Conservation (phyloP, 1,140 invertebrate species). For the Ceratitis capitata region DNA sequence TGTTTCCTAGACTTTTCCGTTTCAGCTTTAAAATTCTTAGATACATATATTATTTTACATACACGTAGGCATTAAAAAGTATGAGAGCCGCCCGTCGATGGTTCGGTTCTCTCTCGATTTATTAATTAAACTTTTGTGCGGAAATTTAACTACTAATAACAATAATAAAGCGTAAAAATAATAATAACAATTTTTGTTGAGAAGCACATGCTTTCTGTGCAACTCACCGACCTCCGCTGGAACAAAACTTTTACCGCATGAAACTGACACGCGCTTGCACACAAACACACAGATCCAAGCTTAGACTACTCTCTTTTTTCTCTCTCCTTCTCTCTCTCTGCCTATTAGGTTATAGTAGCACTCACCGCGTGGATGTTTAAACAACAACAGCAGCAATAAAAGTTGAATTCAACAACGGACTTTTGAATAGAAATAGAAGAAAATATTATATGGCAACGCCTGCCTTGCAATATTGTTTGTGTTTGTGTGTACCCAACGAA, state of each 20-base stretch:
- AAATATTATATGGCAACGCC: too few species aligned
- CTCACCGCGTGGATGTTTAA: too few species aligned
- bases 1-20: neutral
- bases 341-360: too few species aligned
- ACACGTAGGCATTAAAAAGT: neutral
- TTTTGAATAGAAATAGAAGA: neutral
- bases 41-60: neutral
- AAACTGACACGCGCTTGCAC: neutral
- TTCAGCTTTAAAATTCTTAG: neutral
- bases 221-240: neutral
- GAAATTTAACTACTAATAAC: conserved; percentile 4
- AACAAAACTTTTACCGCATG: conserved; percentile 13
- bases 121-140: conserved; percentile 28
- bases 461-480: neutral
- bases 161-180: neutral
- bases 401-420: too few species aligned
- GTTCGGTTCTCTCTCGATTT: neutral
- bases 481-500: neutral
- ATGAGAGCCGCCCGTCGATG: neutral
- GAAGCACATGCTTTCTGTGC: conserved; percentile 1
- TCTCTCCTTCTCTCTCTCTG: too few species aligned
- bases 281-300: neutral
- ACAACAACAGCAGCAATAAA: neutral
- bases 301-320: too few species aligned
- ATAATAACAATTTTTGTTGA: neutral